phyloP scores from a whole-genome alignment of 2,113 vertebrate species.

The Pterocles gutturalis region DNA sequence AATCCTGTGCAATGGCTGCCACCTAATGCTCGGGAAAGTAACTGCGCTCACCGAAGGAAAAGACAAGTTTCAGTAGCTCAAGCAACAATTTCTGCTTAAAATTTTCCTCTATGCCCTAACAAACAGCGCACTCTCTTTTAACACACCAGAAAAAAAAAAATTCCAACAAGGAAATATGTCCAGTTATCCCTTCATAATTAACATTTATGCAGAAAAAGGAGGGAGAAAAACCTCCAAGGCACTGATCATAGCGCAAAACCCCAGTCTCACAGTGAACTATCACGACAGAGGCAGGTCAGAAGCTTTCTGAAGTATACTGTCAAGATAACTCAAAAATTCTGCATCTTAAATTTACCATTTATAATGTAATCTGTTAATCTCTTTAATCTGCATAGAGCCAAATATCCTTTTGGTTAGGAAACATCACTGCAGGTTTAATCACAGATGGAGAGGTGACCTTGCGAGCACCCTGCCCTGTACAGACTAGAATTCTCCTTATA shows the following conservation, averaged over 20 bases:
- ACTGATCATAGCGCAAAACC: background rate
- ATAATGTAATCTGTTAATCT: background rate
- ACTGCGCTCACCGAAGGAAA: background rate
- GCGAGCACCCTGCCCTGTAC: background rate
- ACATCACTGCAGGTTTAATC: background rate
- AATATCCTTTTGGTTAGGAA: background rate
- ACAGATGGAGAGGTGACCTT: background rate
- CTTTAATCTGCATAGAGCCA: background rate
- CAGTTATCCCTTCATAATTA: background rate
- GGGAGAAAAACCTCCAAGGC: background rate
- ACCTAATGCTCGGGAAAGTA: background rate
- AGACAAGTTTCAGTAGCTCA: rapidly evolving
- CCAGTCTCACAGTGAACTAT: background rate
- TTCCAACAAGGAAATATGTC: background rate
- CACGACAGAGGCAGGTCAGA: background rate
- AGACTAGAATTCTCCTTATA: background rate
- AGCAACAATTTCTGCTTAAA: background rate
- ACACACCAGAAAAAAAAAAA: background rate
- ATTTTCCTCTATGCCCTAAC: background rate
- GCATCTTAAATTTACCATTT: background rate
- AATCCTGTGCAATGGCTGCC: background rate
- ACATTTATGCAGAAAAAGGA: background rate
- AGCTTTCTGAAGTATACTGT: background rate
- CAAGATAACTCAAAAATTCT: background rate
- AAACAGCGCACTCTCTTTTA: background rate